Percentiles rank a stretch among this genome's conserved stretches.
Evolutionary conservation across 2,888 invertebrate genomes (phyloP).

Genomic region (Unio pictorum): DNA sequence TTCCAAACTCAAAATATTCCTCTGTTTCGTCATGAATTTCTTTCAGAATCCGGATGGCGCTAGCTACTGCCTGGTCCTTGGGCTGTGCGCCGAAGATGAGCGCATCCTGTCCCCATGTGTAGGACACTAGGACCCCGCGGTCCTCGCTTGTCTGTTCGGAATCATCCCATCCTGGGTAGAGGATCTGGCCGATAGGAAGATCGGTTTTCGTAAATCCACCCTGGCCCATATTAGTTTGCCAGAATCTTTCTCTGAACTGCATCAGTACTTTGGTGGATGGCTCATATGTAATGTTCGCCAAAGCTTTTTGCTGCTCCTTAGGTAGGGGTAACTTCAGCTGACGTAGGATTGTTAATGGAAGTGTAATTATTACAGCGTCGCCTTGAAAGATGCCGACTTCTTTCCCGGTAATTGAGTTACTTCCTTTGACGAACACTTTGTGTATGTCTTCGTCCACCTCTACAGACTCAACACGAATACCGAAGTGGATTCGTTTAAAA

Average conservation of each 20-base stretch:
- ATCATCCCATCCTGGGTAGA: constrained; percentile 9
- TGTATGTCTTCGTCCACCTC: neutral
- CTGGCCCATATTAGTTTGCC: constrained; percentile 21
- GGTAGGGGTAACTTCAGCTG: constrained; percentile 19
- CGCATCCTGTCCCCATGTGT: constrained; percentile 28
- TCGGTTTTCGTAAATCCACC: constrained; percentile 12
- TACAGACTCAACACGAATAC: constrained; percentile 1
- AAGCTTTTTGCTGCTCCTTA: constrained; percentile 3
- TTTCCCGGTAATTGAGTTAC: constrained; percentile 13
- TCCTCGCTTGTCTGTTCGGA: constrained; percentile 9
- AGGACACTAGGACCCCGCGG: constrained; percentile 22
- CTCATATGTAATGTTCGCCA: constrained; percentile 14
- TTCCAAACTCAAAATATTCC: constrained; percentile 29
- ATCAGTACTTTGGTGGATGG: constrained; percentile 27
- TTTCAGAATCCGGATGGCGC: constrained; percentile 25
- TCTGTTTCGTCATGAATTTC: constrained; percentile 26
- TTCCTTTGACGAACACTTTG: constrained; percentile 11
- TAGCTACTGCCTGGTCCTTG: constrained; percentile 15
- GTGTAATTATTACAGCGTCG: constrained; percentile 30
- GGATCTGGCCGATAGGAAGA: neutral
- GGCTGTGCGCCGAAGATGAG: constrained; percentile 18
- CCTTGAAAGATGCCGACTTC: constrained; percentile 1
- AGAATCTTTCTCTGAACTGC: constrained; percentile 27
- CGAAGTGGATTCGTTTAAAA: constrained; percentile 11
- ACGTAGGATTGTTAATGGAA: constrained; percentile 23